Base-by-base conservation (phyloP, 2,888 invertebrate species). In the Athetis lepigone region DNA sequence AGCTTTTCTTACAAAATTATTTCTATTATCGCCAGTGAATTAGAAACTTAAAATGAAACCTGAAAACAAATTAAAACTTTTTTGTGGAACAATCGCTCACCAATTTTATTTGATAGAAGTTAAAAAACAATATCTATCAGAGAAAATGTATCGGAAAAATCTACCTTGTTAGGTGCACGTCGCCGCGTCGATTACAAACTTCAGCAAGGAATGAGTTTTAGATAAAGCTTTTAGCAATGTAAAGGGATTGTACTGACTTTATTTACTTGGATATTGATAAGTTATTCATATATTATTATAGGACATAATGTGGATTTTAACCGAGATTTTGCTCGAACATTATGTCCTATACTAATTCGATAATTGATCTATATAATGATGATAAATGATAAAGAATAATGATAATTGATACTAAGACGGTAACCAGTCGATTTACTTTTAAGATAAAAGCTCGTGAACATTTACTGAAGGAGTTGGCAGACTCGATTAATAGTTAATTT, bases 121-220 rank as follows among this genome's bases (percentile, higher is more conserved):
- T 59, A 29, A 29, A 50, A 61, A 73, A 70, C 65, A 70, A 70
- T 70, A 62, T 65, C 57, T 59, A 57, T 65, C 42, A 57, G 58
- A 56, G 27, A 45, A 70, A 66, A 65, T 62, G 70, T 70, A 75
- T 70, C 42, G 70, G 55, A 62, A 66, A 65, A 65, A 65, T 61
- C 49, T 33, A 21, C 19, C 43, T 43, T 50, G 52, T 51, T 69
- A 55, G 46, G 65, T 61, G 60, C 57, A 60, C 39, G 43, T 42
- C 70, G 27, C 42, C 57, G 56, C 39, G 43, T 42, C 70, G 27
- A 39, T 61, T 46, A 46, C 54, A 49, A 74, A 74, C 47, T 74
- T 74, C 40, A 19, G 40, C 33, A 54, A 13, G 39, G 27, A 43
- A 60, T 55, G 58, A 74, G 58, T 74, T 74, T 29, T 36, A 27